Conservation (phyloP, 2,888 invertebrate species). For the Drosophila leonis region DNA sequence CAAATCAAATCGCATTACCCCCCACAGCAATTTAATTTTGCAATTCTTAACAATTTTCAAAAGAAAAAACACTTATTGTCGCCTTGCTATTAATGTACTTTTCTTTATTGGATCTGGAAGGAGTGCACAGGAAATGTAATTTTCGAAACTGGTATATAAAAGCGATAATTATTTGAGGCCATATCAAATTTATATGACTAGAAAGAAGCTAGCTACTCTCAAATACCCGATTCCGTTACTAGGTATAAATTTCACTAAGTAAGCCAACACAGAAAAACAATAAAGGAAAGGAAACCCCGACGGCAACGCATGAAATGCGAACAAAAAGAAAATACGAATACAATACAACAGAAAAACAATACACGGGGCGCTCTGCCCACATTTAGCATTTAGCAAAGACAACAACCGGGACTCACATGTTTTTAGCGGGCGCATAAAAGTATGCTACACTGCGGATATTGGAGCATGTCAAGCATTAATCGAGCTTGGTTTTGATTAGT, state of each 20-base stretch:
- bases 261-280: constrained; percentile 3
- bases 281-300: constrained; percentile 27
- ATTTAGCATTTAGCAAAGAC: constrained; percentile 49
- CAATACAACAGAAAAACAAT: constrained; percentile 17
- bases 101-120: neutral
- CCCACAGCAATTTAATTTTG: neutral
- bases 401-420: constrained; percentile 62
- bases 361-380: neutral
- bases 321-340: constrained; percentile 9
- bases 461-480: constrained; percentile 11
- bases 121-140: neutral
- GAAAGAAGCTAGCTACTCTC: constrained; percentile 3
- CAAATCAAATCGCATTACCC: constrained; percentile 3
- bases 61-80: neutral
- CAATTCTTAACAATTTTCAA: constrained; percentile 4
- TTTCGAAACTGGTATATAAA: constrained; percentile 4
- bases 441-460: constrained; percentile 41
- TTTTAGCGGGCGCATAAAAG: constrained; percentile 45
- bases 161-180: neutral
- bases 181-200: constrained; percentile 7
- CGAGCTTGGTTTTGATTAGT: constrained; percentile 26
- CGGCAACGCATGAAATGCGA: constrained; percentile 29
- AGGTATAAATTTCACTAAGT: constrained; percentile 19
- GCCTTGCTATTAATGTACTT: neutral
- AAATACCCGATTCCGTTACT: constrained; percentile 25